Conservation (phyloP, 2,888 invertebrate species). For the Emesis russula region DNA sequence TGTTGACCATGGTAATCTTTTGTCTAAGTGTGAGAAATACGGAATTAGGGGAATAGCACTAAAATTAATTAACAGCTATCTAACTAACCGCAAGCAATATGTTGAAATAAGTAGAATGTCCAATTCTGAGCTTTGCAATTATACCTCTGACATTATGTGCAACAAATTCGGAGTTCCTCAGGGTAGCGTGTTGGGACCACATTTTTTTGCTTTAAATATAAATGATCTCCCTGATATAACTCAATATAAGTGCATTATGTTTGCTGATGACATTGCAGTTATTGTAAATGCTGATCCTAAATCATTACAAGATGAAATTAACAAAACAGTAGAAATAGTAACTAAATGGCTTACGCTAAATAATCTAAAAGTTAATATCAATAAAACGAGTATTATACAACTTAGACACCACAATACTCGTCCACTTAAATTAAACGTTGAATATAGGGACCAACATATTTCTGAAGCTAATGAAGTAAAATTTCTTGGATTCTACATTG, state of each 20-base stretch:
- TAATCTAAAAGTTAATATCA: too few species aligned
- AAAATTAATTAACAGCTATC: background rate
- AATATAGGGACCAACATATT: too few species aligned
- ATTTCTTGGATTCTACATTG: too few species aligned
- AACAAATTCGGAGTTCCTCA: background rate
- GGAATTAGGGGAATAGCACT: background rate
- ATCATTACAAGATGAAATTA: too few species aligned
- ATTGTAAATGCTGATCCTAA: background rate
- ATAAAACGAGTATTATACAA: too few species aligned
- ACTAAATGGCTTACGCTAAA: too few species aligned
- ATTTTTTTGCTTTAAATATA: background rate
- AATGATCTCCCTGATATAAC: background rate
- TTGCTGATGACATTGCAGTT: background rate
- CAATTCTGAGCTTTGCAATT: background rate
- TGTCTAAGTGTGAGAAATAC: too few species aligned
- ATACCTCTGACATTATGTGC: background rate
- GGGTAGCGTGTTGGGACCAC: background rate
- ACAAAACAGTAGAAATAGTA: too few species aligned
- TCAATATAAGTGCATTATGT: background rate
- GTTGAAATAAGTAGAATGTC: background rate
- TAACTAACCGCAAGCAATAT: background rate
- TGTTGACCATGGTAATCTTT: background rate
- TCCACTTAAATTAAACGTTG: too few species aligned
- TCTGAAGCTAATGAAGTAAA: too few species aligned
- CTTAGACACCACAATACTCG: too few species aligned